Percentiles rank a stretch among this genome's conserved stretches.
phyloP scores from a whole-genome alignment of 2,888 invertebrate species.

The Caenorhabditis afra region DNA sequence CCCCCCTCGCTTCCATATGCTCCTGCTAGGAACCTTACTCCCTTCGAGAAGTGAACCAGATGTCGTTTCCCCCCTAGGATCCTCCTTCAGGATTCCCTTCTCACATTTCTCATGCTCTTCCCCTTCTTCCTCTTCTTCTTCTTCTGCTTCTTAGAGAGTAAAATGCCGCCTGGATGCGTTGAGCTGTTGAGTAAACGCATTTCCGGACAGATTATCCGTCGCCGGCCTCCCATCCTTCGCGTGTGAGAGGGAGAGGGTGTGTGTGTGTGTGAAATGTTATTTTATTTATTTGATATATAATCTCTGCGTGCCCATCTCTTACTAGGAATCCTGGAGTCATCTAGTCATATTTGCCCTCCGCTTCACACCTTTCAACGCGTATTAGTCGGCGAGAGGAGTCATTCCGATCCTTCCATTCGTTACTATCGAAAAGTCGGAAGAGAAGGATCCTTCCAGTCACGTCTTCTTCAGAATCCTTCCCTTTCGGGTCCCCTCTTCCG shows the following conservation, averaged over 20 bases:
- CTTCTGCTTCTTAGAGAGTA: not conserved
- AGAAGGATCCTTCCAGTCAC: too few species aligned
- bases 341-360: conserved; percentile 17
- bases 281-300: conserved; percentile 50
- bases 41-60: conserved; percentile 36
- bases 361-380: conserved; percentile 2
- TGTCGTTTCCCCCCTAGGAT: conserved; percentile 11
- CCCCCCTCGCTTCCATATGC: conserved; percentile 33
- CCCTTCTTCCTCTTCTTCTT: conserved; percentile 48
- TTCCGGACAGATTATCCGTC: conserved; percentile 57
- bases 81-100: conserved; percentile 35
- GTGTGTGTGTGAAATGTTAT: conserved; percentile 42
- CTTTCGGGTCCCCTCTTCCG: too few species aligned
- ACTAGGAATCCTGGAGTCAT: conserved; percentile 22
- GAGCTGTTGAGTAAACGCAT: conserved; percentile 62
- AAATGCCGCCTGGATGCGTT: conserved; percentile 40
- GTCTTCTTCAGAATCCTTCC: too few species aligned
- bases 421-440: too few species aligned
- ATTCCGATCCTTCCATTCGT: too few species aligned
- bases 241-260: conserved; percentile 25
- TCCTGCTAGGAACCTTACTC: not conserved
- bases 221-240: conserved; percentile 31
- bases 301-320: conserved; percentile 18
- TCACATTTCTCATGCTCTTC: conserved; percentile 48
- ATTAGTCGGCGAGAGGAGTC: too few species aligned